Percentiles rank a stretch among this genome's conserved stretches.
These are phyloP conservation scores for Sorex maritimensis DNA, from an alignment of 2,797 vertebrate genomes.

Conservation along the genomic window DNA sequence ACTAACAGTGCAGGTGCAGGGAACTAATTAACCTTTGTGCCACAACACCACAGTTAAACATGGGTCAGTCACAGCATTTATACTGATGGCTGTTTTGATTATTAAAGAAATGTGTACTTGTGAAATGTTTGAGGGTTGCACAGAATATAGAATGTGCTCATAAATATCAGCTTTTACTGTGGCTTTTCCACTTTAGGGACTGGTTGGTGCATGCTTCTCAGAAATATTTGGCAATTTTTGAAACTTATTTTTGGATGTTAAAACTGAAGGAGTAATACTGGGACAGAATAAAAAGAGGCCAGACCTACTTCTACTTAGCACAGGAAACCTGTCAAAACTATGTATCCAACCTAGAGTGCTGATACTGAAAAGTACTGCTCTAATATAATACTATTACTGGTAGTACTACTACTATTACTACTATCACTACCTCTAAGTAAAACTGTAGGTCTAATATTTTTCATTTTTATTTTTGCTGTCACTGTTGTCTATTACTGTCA, in stretches of 20 bases:
- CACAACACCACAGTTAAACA: background rate
- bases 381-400: background rate
- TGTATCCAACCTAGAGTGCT: background rate
- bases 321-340: background rate
- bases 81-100: background rate
- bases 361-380: background rate
- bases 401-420: too few species aligned
- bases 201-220: background rate
- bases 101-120: conserved; percentile 25
- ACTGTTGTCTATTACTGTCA: too few species aligned
- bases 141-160: background rate
- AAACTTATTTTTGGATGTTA: background rate
- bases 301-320: background rate
- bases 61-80: background rate
- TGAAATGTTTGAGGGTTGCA: background rate
- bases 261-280: background rate
- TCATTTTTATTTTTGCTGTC: background rate
- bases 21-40: background rate
- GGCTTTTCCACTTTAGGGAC: background rate
- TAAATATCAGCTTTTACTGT: background rate
- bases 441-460: background rate
- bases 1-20: background rate
- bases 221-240: background rate
- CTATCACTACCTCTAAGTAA: background rate
- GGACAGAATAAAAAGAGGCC: background rate